These are phyloP conservation scores for Sisyra nigra DNA, from an alignment of 2,888 invertebrate genomes.

Conservation along the genomic window DNA sequence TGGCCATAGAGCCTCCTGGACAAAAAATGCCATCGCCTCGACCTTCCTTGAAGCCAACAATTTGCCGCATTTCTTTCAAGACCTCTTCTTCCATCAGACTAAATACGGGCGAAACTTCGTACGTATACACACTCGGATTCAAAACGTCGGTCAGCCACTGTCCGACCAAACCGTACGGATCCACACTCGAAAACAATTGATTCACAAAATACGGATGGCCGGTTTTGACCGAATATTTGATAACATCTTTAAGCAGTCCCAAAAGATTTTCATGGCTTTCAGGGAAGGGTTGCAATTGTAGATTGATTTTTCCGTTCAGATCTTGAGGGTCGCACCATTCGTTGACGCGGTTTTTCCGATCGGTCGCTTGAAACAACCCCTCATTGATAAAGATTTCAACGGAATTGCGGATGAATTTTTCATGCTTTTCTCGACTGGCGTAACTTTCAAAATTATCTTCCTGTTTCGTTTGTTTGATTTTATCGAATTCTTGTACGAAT, in stretches of 20 bases:
- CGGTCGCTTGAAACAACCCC: conserved; percentile 59
- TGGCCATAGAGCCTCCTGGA: conserved; percentile 80
- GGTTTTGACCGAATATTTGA: conserved; percentile 77
- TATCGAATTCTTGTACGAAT: too few relatives aligned
- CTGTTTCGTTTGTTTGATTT: neutral
- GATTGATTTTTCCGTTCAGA: conserved; percentile 47
- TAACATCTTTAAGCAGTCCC: conserved; percentile 48
- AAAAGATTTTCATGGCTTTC: conserved; percentile 51
- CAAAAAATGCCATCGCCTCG: conserved; percentile 76
- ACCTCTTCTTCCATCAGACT: conserved; percentile 76
- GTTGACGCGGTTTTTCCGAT: conserved; percentile 54
- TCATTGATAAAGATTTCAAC: conserved; percentile 55
- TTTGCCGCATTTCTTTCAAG: conserved; percentile 57
- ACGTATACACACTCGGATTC: conserved; percentile 78
- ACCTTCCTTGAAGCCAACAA: conserved; percentile 59
- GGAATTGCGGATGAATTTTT: conserved; percentile 52
- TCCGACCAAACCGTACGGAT: conserved; percentile 69
- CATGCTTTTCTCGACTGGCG: conserved; percentile 45
- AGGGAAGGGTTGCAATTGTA: conserved; percentile 40
- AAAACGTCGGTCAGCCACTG: conserved; percentile 76
- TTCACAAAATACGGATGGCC: conserved; percentile 83
- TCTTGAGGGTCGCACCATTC: conserved; percentile 68
- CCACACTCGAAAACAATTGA: conserved; percentile 70
- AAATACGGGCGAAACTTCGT: conserved; percentile 79
- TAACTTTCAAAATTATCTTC: conserved; percentile 37